Evolutionary conservation across 2,113 vertebrate genomes (phyloP).

Genomic region (Lepus europaeus): DNA sequence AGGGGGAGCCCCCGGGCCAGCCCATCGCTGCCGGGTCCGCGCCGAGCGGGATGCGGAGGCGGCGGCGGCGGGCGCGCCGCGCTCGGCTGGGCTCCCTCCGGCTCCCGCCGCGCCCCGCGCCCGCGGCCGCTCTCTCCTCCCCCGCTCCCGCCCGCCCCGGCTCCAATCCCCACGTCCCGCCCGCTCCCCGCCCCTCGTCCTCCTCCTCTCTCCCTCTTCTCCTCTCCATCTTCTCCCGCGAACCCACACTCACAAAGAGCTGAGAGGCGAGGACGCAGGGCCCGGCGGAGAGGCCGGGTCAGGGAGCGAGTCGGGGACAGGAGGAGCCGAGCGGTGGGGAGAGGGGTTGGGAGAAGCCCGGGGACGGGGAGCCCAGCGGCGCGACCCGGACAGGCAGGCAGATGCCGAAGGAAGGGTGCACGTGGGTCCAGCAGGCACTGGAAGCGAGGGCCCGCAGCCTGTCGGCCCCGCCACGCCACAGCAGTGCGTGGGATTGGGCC

Average conservation of each 20-base stretch:
- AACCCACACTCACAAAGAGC: constrained; percentile 1
- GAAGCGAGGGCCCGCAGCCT: neutral
- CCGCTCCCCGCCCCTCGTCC: constrained; percentile 63
- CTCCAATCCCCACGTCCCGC: constrained; percentile 76
- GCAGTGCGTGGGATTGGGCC: neutral
- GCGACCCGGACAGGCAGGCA: neutral
- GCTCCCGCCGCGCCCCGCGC: constrained; percentile 63
- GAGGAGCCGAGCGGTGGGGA: neutral
- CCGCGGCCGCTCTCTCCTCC: neutral
- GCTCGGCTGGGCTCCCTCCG: constrained; percentile 51
- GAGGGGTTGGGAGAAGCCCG: neutral
- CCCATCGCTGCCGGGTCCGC: constrained; percentile 73
- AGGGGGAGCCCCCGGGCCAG: constrained; percentile 78
- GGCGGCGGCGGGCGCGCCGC: constrained; percentile 31
- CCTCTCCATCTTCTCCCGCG: constrained; percentile 45
- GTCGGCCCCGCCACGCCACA: neutral
- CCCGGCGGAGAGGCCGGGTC: neutral
- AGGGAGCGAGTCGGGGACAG: neutral
- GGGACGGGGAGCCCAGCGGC: neutral
- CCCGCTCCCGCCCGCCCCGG: constrained; percentile 62
- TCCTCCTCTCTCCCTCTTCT: neutral
- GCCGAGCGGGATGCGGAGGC: constrained; percentile 25
- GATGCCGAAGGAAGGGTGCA: neutral
- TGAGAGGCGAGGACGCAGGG: neutral
- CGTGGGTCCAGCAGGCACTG: neutral